phyloP scores from a whole-genome alignment of 2,888 invertebrate genomes.

The Cyclophora albipunctata region DNA sequence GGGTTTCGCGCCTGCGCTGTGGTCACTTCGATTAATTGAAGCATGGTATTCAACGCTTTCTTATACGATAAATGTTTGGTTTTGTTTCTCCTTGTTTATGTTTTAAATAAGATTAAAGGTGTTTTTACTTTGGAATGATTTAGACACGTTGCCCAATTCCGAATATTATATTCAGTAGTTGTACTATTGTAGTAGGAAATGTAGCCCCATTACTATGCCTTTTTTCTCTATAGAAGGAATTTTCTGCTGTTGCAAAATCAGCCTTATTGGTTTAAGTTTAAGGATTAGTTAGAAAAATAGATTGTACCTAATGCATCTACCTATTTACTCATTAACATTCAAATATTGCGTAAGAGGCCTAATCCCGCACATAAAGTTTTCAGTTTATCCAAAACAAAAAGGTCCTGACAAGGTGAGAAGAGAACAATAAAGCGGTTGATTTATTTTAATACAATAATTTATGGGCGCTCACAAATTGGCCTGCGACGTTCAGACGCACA shows the following conservation, averaged over 20 bases:
- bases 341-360: slow-evolving; percentile 6
- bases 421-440: slow-evolving; percentile 69
- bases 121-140: no score
- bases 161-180: no score
- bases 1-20: slow-evolving; percentile 57
- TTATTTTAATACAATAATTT: slow-evolving; percentile 73
- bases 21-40: slow-evolving; percentile 19
- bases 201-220: no score
- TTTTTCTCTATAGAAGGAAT: no score
- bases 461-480: slow-evolving; percentile 68
- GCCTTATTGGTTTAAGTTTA: no score
- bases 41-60: slow-evolving; percentile 3
- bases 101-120: no score
- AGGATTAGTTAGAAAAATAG: no score
- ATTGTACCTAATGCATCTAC: no score
- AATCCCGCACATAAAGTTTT: slow-evolving; percentile 19
- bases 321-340: slow-evolving; percentile 4
- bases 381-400: slow-evolving; percentile 42
- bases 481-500: slow-evolving; percentile 38
- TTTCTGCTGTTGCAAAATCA: no score
- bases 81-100: slow-evolving; percentile 2
- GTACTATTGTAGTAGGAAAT: no score
- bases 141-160: no score
- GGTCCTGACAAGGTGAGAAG: slow-evolving; percentile 58
- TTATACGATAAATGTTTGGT: slow-evolving; percentile 5